phyloP scores from a whole-genome alignment of 1,140 invertebrate genomes.

The Acromyrmex charruanus region DNA sequence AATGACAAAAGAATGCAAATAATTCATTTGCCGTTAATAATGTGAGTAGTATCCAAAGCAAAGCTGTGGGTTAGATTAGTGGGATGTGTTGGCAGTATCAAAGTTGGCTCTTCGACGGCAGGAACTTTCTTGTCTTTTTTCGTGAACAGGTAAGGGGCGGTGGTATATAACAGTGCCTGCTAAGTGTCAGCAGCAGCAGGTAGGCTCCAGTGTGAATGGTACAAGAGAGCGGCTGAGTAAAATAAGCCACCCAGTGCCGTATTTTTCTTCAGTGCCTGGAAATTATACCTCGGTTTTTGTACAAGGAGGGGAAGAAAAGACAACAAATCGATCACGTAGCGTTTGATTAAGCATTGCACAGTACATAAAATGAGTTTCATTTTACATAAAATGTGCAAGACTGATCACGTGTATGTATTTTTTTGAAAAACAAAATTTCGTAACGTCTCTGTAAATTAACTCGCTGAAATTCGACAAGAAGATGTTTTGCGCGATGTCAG shows the following conservation, averaged over 20 bases:
- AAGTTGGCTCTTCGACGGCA: slow-evolving; percentile 76
- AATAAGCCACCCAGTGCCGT: slow-evolving; percentile 70
- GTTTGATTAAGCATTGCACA: slow-evolving; percentile 14
- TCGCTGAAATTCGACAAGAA: background rate
- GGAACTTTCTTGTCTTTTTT: slow-evolving; percentile 50
- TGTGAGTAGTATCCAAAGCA: slow-evolving; percentile 80
- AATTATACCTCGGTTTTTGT: slow-evolving; percentile 59
- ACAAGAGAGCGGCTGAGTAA: slow-evolving; percentile 50
- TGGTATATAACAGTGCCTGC: slow-evolving; percentile 71
- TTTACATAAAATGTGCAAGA: background rate
- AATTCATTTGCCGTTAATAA: slow-evolving; percentile 73
- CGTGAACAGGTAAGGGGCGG: slow-evolving; percentile 34
- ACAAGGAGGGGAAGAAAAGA: background rate
- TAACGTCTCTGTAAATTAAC: background rate
- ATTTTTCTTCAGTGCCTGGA: slow-evolving; percentile 73
- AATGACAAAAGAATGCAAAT: slow-evolving; percentile 51
- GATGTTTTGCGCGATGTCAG: background rate
- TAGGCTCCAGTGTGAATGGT: slow-evolving; percentile 73
- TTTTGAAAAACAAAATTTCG: slow-evolving; percentile 20
- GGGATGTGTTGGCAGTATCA: slow-evolving; percentile 85
- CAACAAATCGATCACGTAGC: slow-evolving; percentile 9
- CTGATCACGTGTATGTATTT: background rate
- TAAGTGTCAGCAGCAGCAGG: slow-evolving; percentile 79
- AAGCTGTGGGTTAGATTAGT: slow-evolving; percentile 78
- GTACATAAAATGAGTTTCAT: background rate